Evolutionary conservation across 2,797 vertebrate species (phyloP).

Genomic region (Alosa sapidissima): DNA sequence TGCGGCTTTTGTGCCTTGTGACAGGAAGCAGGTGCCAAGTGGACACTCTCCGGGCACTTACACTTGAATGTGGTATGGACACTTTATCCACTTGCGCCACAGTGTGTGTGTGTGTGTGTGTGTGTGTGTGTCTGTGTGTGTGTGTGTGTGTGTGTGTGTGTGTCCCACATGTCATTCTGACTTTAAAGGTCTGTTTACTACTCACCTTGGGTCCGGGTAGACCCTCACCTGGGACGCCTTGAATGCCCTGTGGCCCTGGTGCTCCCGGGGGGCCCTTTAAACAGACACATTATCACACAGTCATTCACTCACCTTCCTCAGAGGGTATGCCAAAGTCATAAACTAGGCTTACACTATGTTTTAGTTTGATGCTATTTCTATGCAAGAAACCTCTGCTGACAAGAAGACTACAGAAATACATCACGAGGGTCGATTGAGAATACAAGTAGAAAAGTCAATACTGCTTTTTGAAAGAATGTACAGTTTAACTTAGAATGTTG

Average conservation of each 20-base stretch:
- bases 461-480: not conserved
- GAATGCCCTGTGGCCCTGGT: constrained; percentile 74
- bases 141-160: too few relatives aligned
- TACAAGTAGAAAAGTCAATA: not conserved
- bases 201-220: constrained; percentile 82
- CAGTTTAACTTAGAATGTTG: too few relatives aligned
- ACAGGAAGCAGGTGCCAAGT: too few relatives aligned
- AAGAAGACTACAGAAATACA: not conserved
- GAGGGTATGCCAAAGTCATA: not conserved
- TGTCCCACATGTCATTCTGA: not conserved
- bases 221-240: constrained; percentile 77
- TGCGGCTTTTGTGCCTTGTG: too few relatives aligned
- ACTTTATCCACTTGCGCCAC: too few relatives aligned
- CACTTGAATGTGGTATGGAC: too few relatives aligned
- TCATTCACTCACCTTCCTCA: not conserved
- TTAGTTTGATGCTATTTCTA: not conserved
- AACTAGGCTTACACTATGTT: not conserved
- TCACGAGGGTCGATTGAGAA: too few relatives aligned
- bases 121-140: too few relatives aligned
- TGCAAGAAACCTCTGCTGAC: not conserved
- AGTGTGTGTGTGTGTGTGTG: not conserved
- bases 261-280: constrained; percentile 76
- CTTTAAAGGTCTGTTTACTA: not conserved
- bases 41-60: too few relatives aligned
- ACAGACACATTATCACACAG: not conserved